These are phyloP conservation scores for Odontophorus gujanensis DNA, from an alignment of 2,113 vertebrate genomes.

Conservation along the genomic window DNA sequence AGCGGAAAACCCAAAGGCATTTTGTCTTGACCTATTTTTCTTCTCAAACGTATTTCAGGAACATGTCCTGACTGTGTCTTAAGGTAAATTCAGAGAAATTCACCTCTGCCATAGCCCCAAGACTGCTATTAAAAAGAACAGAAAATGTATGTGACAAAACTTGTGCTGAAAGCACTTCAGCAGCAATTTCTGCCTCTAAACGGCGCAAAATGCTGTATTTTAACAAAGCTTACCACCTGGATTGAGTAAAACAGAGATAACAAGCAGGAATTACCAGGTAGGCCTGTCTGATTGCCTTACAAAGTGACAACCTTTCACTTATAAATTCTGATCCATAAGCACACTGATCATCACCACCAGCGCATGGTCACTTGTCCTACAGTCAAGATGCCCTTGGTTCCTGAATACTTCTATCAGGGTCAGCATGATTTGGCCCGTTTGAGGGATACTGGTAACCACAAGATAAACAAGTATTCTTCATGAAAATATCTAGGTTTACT, in stretches of 20 bases:
- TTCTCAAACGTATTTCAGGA: neutral
- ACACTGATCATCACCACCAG: neutral
- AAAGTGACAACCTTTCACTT: neutral
- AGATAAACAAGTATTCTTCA: neutral
- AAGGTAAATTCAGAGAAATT: neutral
- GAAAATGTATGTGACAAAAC: neutral
- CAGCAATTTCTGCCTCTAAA: neutral
- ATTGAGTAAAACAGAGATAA: neutral
- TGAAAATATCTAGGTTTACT: neutral
- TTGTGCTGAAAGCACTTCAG: neutral
- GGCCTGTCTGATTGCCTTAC: neutral
- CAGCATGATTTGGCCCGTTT: neutral
- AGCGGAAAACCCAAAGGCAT: neutral
- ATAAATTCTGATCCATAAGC: neutral
- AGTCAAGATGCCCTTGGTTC: neutral
- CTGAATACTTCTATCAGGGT: neutral
- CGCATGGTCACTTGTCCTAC: neutral
- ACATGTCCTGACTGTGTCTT: neutral
- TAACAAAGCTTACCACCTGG: neutral
- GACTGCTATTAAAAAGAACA: neutral
- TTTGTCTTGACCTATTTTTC: slow-evolving; percentile 31
- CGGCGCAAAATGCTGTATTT: neutral
- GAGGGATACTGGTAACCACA: neutral
- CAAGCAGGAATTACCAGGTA: neutral
- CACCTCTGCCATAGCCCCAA: neutral